phyloP scores from a whole-genome alignment of 2,888 invertebrate genomes.

The Molorchus minor region DNA sequence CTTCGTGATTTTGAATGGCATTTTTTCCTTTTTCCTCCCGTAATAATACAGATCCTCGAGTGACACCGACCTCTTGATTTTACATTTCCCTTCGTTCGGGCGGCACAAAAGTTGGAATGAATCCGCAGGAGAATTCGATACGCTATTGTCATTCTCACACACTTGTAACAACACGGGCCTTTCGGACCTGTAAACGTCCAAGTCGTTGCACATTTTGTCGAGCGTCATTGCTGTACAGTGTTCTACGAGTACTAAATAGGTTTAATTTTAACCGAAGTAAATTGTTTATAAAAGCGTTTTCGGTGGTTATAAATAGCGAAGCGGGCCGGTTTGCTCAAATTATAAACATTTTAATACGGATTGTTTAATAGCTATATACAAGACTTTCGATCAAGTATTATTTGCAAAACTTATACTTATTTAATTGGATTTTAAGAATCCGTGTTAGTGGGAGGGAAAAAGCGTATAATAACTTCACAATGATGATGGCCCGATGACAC shows the following conservation, averaged over 20 bases:
- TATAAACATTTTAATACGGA: constrained; percentile 36
- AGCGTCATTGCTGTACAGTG: constrained; percentile 8
- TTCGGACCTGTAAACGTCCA: constrained; percentile 23
- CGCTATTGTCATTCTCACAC: constrained; percentile 18
- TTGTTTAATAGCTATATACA: constrained; percentile 2
- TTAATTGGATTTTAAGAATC: too few species aligned
- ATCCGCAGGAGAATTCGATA: not conserved
- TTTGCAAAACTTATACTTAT: too few species aligned
- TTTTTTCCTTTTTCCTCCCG: constrained; percentile 9
- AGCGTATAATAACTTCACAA: too few species aligned
- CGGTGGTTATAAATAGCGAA: constrained; percentile 39
- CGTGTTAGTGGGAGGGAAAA: too few species aligned
- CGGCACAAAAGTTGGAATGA: not conserved
- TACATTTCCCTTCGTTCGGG: not conserved
- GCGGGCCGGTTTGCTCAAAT: constrained; percentile 23
- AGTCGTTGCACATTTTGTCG: constrained; percentile 26
- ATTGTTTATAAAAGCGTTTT: constrained; percentile 33
- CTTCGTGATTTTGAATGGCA: constrained; percentile 18
- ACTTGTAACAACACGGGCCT: constrained; percentile 27
- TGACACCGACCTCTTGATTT: constrained; percentile 29
- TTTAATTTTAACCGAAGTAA: constrained; percentile 32
- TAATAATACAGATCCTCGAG: constrained; percentile 31
- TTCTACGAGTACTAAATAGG: constrained; percentile 25
- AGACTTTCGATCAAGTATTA: too few species aligned
- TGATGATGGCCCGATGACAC: too few species aligned